These are phyloP conservation scores for Anthopleura sola DNA, from an alignment of 64 coral and sea anemone genomes.

Conservation along the genomic window DNA sequence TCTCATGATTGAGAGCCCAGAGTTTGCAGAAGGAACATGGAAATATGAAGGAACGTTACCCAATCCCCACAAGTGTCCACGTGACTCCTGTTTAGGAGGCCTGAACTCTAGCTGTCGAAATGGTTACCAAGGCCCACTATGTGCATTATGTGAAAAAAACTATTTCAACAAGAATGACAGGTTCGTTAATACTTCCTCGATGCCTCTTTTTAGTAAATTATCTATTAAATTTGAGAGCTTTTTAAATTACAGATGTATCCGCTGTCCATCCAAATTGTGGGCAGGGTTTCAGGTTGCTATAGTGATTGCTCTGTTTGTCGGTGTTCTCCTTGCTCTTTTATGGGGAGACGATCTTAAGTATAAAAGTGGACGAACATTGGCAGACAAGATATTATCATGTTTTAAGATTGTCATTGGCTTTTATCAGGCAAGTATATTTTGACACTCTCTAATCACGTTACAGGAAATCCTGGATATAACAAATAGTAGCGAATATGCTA, in stretches of 20 bases:
- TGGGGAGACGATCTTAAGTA: constrained; percentile 53
- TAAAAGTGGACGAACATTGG: constrained; percentile 44
- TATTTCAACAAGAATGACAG: too few species aligned
- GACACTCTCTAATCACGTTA: too few species aligned
- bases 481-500: too few species aligned
- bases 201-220: too few species aligned
- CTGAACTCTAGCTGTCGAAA: constrained; percentile 24
- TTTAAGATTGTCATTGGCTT: constrained; percentile 60
- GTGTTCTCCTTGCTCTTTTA: constrained; percentile 41
- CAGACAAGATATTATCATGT: constrained; percentile 68
- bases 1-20: neutral
- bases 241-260: too few species aligned
- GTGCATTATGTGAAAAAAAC: too few species aligned
- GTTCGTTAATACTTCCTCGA: too few species aligned
- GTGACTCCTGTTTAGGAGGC: constrained; percentile 33
- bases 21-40: neutral
- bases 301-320: constrained; percentile 28
- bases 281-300: neutral
- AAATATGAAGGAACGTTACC: constrained; percentile 21
- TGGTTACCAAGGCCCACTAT: too few species aligned
- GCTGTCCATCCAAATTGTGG: too few species aligned
- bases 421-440: constrained; percentile 42
- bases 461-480: too few species aligned
- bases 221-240: too few species aligned
- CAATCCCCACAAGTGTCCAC: constrained; percentile 31